A percentile compares a stretch with the other conserved stretches of the same genome.
Evolutionary conservation across 2,888 invertebrate genomes (phyloP).

Genomic region (Alitta virens): DNA sequence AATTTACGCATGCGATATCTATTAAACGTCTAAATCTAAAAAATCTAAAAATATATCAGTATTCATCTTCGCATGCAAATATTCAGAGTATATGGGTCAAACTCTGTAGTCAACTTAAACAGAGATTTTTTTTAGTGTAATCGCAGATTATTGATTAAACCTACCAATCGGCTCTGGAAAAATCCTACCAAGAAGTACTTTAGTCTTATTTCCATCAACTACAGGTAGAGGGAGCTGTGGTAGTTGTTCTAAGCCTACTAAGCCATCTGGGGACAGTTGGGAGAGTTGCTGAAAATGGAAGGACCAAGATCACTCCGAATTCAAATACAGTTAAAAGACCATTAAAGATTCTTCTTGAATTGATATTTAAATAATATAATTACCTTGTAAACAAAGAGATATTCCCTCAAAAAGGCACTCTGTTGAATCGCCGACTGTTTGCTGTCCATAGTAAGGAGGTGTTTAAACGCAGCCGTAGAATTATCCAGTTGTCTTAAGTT

Average conservation of each 20-base stretch:
- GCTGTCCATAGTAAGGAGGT: constrained; percentile 61
- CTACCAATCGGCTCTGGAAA: constrained; percentile 8
- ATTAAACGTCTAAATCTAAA: too few relatives aligned
- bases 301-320: not conserved
- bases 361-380: too few relatives aligned
- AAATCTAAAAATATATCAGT: too few relatives aligned
- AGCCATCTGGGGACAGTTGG: constrained; percentile 32
- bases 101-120: too few relatives aligned
- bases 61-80: too few relatives aligned
- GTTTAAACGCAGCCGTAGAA: constrained; percentile 74
- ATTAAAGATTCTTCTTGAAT: not conserved
- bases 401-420: constrained; percentile 77
- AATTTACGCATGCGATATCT: too few relatives aligned
- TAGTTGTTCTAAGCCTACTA: constrained; percentile 53
- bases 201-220: constrained; percentile 68
- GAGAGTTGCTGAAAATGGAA: constrained; percentile 43
- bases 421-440: constrained; percentile 55
- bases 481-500: constrained; percentile 72
- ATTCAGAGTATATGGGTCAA: too few relatives aligned
- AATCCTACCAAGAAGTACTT: constrained; percentile 64
- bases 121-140: too few relatives aligned
- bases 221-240: constrained; percentile 75
- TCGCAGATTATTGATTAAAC: not conserved
- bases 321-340: not conserved
- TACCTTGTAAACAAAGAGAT: constrained; percentile 80